Conservation (phyloP, 2,888 invertebrate genomes). For the Meliscaeva auricollis region DNA sequence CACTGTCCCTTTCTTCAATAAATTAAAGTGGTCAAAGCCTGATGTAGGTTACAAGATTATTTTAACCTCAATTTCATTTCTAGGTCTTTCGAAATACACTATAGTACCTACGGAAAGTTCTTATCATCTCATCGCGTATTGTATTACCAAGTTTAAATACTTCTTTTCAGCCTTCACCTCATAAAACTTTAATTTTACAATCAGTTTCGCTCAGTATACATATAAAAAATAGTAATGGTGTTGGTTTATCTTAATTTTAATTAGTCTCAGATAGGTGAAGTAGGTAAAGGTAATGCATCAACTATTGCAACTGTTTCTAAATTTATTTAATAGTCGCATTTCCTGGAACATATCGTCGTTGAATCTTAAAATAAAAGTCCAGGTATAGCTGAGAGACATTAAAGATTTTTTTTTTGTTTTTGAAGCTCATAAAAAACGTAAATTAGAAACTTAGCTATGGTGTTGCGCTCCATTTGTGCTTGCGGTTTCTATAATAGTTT, state of each 20-base stretch:
- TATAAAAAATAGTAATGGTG: not conserved
- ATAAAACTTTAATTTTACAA: constrained; percentile 8
- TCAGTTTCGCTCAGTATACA: constrained; percentile 4
- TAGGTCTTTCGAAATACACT: not conserved
- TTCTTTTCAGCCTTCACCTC: constrained; percentile 1
- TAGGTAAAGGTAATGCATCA: not conserved
- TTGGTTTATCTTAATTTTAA: constrained; percentile 8
- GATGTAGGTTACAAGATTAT: not conserved
- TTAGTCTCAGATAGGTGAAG: not conserved
- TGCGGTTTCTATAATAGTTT: constrained; percentile 55
- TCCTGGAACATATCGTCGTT: constrained; percentile 24
- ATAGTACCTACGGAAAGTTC: not conserved
- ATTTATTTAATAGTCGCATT: constrained; percentile 23
- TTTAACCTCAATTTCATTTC: not conserved
- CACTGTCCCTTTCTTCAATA: too few relatives aligned
- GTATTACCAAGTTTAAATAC: not conserved
- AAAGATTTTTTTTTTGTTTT: not conserved
- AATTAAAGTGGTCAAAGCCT: not conserved
- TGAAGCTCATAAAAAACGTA: constrained; percentile 15
- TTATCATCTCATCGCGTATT: not conserved
- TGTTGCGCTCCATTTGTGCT: constrained; percentile 58
- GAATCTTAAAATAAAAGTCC: constrained; percentile 10
- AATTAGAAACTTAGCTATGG: constrained; percentile 22
- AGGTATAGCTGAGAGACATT: not conserved
- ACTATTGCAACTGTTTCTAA: constrained; percentile 43